Evolutionary conservation across 2,113 vertebrate genomes (phyloP).

Genomic region (Eonycteris spelaea): DNA sequence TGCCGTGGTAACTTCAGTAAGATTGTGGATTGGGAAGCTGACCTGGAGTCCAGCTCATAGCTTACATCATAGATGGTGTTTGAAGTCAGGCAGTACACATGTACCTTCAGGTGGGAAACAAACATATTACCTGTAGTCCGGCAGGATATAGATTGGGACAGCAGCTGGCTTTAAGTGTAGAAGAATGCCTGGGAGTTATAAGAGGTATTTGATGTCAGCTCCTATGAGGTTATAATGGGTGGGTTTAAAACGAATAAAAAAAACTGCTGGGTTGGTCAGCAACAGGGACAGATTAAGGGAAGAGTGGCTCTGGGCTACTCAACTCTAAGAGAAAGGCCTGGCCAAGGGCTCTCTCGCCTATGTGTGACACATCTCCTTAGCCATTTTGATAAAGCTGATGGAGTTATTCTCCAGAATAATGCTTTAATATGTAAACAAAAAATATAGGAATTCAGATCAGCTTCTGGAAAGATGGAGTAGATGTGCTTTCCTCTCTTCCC

Average conservation of each 20-base stretch:
- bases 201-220: not conserved
- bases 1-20: not conserved
- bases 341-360: rapidly evolving
- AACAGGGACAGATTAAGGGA: not conserved
- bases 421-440: not conserved
- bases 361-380: not conserved
- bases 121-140: not conserved
- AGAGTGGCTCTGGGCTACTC: not conserved
- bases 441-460: not conserved
- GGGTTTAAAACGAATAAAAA: not conserved
- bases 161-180: not conserved
- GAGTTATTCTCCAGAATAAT: not conserved
- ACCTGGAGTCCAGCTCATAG: not conserved
- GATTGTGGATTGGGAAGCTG: not conserved
- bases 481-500: not conserved
- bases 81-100: not conserved
- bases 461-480: not conserved
- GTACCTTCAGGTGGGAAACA: not conserved
- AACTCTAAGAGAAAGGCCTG: not conserved
- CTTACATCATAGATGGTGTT: not conserved
- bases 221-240: not conserved
- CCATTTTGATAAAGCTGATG: not conserved
- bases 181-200: not conserved
- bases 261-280: not conserved
- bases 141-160: not conserved